Base-by-base conservation (phyloP, 1,140 invertebrate genomes). In the Neodiprion pinetum region DNA sequence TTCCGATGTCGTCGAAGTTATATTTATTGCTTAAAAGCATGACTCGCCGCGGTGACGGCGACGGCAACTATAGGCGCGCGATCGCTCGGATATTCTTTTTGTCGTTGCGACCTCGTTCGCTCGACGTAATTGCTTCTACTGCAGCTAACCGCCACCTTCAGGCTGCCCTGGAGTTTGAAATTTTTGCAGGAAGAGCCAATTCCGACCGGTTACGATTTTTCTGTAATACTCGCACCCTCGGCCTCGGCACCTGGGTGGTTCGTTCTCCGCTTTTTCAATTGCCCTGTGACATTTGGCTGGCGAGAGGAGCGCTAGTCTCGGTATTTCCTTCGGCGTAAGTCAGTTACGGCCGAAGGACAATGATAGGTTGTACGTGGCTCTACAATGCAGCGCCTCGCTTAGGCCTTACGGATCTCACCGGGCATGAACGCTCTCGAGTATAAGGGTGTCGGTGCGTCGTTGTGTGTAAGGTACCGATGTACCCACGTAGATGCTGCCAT, bases 281-380 rank as follows among this genome's bases (percentile, higher is more conserved):
- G 28, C 53, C 53, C 53, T 61, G 53, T 74, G 74, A 80, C 82
- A 85, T 79, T 85, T 83, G 80, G 81, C 75, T 75, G 74, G 75
- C 80, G 72, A 69, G 67, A 69, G 61, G 7, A 66, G 61, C n/a
- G 11, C 14, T 21, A 21, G 67, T 7, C 21, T 14, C 21, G 61
- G 67, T 11, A 69, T 10, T 23, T 47, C 17, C 12, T 21, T 14
- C 2, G 61, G 61, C 61, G 17, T 14, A 65, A 11, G 67, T 47
- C 17, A 23, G 17, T 69, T 69, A 69, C 67, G 17, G 67, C 40
- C 17, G 67, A 69, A 86, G 85, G 86, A 88, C 84, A 83, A 84
- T 87, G 84, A 88, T 87, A 84, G 81, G 79, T 76, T 75, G 81
- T 88, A 88, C 86, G 86, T 88, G 86, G 86, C 84, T 83, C 78